Evolutionary conservation across 1,140 invertebrate species (phyloP).

Genomic region (Drosophila auraria): DNA sequence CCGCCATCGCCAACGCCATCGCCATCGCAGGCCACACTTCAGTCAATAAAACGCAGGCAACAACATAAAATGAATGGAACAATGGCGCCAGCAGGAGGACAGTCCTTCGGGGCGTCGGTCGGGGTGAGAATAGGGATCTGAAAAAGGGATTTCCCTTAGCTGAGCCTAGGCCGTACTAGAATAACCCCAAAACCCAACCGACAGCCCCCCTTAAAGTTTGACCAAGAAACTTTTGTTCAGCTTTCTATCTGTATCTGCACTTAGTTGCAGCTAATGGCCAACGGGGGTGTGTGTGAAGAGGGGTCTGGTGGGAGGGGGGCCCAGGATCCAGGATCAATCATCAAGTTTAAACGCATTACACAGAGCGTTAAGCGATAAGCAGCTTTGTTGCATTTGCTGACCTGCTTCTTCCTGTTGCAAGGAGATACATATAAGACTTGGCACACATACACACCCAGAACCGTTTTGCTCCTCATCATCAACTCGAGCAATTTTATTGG

Average conservation of each 20-base stretch:
- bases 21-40: conserved; percentile 61
- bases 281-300: neutral
- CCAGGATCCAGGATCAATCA: conserved; percentile 66
- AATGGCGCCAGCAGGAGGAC: conserved; percentile 60
- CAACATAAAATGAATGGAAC: conserved; percentile 78
- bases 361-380: conserved; percentile 81
- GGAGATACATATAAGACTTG: conserved; percentile 52
- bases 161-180: conserved; percentile 38
- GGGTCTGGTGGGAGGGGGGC: neutral
- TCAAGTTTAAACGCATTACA: conserved; percentile 83
- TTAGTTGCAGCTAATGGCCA: conserved; percentile 66
- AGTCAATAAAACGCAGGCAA: conserved; percentile 82
- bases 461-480: conserved; percentile 60
- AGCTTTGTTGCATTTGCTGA: conserved; percentile 75
- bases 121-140: neutral
- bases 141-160: conserved; percentile 10
- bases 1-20: conserved; percentile 68
- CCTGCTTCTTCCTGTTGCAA: conserved; percentile 51
- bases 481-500: conserved; percentile 76
- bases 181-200: conserved; percentile 22
- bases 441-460: conserved; percentile 22
- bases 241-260: conserved; percentile 57
- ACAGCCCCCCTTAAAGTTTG: conserved; percentile 59
- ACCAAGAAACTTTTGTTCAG: conserved; percentile 68
- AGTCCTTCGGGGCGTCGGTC: conserved; percentile 6